A percentile compares a stretch with the other conserved stretches of the same genome.
Evolutionary conservation across 2,888 invertebrate genomes (phyloP).

Genomic region (Timema podura): DNA sequence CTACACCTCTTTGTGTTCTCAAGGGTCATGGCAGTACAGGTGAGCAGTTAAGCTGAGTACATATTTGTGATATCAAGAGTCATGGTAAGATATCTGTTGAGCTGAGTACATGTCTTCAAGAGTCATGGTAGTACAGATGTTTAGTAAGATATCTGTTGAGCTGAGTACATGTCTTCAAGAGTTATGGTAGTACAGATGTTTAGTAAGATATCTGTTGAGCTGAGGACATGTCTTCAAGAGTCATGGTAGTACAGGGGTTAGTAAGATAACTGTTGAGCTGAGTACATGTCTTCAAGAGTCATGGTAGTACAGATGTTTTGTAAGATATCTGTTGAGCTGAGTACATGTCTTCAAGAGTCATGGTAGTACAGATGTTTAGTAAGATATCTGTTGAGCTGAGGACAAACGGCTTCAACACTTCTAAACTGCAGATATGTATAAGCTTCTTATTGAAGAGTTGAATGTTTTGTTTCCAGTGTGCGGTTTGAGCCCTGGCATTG

Average conservation of each 20-base stretch:
- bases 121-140: no score
- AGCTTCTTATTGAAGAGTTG: background rate
- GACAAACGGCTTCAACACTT: no score
- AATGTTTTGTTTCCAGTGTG: slow-evolving; percentile 45
- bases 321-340: slow-evolving; percentile 14
- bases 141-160: no score
- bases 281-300: slow-evolving; percentile 61
- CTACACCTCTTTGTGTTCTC: slow-evolving; percentile 62
- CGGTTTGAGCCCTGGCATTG: slow-evolving; percentile 47
- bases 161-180: no score
- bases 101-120: no score
- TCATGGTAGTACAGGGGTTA: slow-evolving; percentile 71
- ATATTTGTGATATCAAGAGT: no score
- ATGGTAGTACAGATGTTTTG: slow-evolving; percentile 70
- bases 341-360: no score
- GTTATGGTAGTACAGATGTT: no score
- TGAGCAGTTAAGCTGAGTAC: slow-evolving; percentile 27
- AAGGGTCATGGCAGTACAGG: slow-evolving; percentile 76
- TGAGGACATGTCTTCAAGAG: slow-evolving; percentile 70
- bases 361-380: no score
- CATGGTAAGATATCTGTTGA: no score
- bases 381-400: no score
- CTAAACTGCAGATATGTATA: background rate
- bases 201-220: no score
- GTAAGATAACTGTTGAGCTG: slow-evolving; percentile 15